Conservation (phyloP, 1,140 invertebrate species). For the Drosophila littoralis region DNA sequence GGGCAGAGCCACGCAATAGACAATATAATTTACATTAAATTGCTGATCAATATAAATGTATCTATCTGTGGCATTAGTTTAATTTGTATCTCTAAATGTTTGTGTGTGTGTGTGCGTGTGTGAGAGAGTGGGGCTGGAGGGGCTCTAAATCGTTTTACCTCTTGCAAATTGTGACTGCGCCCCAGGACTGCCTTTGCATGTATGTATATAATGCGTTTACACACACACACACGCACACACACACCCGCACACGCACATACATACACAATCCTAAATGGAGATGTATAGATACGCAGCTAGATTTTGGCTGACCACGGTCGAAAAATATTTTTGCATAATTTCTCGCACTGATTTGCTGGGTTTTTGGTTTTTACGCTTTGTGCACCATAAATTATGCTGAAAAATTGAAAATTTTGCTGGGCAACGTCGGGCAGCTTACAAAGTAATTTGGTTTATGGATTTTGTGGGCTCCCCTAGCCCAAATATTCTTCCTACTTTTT, state of each 20-base stretch:
- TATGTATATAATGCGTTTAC: constrained; percentile 1
- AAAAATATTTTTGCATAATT: constrained; percentile 79
- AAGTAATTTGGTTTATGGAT: constrained; percentile 74
- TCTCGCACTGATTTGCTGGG: constrained; percentile 68
- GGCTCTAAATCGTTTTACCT: constrained; percentile 67
- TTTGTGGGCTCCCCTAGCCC: constrained; percentile 50
- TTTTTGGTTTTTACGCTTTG: constrained; percentile 75
- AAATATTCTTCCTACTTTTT: constrained; percentile 37
- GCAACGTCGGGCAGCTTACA: constrained; percentile 24
- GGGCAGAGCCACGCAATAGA: constrained; percentile 52
- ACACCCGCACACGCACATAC: constrained; percentile 14
- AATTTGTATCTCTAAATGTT: constrained; percentile 57
- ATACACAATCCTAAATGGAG: neutral
- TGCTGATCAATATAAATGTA: constrained; percentile 82
- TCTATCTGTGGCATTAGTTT: constrained; percentile 72
- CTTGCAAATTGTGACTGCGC: constrained; percentile 33
- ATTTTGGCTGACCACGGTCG: constrained; percentile 46
- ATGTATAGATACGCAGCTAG: constrained; percentile 24
- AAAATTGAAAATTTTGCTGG: constrained; percentile 60
- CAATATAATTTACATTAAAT: constrained; percentile 83
- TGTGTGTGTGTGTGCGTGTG: neutral
- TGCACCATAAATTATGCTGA: constrained; percentile 77
- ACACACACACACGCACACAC: constrained; percentile 16
- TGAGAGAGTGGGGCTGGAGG: constrained; percentile 22
- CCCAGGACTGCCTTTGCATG: constrained; percentile 15